Evolutionary conservation across 2,797 vertebrate species (phyloP).

Genomic region (Pangasius krempfi): DNA sequence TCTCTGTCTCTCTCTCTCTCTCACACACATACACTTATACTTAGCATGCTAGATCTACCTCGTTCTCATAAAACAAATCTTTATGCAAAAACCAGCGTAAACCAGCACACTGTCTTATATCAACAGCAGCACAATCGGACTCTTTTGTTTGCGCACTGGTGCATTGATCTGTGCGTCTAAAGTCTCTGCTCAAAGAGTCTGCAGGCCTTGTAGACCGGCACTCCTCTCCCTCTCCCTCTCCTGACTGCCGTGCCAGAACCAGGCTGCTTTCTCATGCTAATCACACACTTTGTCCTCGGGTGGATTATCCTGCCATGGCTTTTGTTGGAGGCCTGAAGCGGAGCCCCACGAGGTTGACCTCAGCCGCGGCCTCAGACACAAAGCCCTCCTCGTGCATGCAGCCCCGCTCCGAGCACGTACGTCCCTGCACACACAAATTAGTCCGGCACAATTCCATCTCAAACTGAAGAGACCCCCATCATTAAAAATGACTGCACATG

Average conservation of each 20-base stretch:
- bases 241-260: conserved; percentile 74
- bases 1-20: background rate
- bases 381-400: conserved; percentile 72
- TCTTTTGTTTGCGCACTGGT: conserved; percentile 52
- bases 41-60: conserved; percentile 26
- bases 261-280: conserved; percentile 82
- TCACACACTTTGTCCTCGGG: conserved; percentile 80
- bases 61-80: conserved; percentile 38
- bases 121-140: conserved; percentile 52
- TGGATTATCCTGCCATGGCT: conserved; percentile 81
- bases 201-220: conserved; percentile 77
- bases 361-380: conserved; percentile 74
- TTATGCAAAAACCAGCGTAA: conserved; percentile 42
- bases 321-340: conserved; percentile 77
- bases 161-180: conserved; percentile 58
- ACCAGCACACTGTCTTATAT: conserved; percentile 55
- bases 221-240: conserved; percentile 70
- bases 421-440: conserved; percentile 71
- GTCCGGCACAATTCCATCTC: conserved; percentile 71
- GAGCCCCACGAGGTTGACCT: conserved; percentile 79
- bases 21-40: background rate
- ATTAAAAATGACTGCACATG: conserved; percentile 59
- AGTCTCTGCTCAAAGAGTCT: conserved; percentile 60
- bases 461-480: conserved; percentile 54
- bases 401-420: conserved; percentile 71